Base-by-base conservation (phyloP, 1,140 invertebrate genomes). In the Heliconius eleuchia region DNA sequence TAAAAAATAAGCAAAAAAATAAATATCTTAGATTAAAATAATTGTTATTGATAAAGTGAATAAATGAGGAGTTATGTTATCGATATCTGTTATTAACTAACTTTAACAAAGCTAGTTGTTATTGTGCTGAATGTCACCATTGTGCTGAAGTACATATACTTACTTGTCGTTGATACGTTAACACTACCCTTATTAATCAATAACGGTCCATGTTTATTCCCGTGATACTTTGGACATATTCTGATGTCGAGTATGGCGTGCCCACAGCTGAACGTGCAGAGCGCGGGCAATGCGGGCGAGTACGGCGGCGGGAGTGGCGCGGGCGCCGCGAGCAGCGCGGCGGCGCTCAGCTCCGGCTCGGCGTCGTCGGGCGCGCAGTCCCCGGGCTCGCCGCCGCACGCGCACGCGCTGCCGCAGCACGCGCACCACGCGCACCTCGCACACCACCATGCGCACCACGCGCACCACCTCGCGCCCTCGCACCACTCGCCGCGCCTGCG, bases 241-340 rank as follows among this genome's bases (percentile, higher is more conserved):
- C 9, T 66, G 9, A 66, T 27, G 23, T n/a, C 2, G 3, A 13
- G 7, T 27, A 16, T 66, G 9, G 23, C 23, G 11, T 87, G 60
- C 18, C 50, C 18, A 19, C 89, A 95, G 94, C 87, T 95, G 82
- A 95, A 95, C 87, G 94, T 95, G 85, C 91, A 93, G 81, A 89
- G 88, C 66, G 86, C 83, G n/a, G 81, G 85, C 82, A 87, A 89
- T 88, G 87, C 85, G 18, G 84, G 86, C 85, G 83, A 85, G 78
- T 84, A 87, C 66, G 88, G 90, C 82, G 87, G 88, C 71, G 88
- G 84, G 71, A 85, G 86, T 57, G 84, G 84, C 39, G 84, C 57
- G 52, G 79, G 55, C 76, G 71, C 71, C 39, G 79, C 66, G 39
- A 46, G 79, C 52, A 86, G 83, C 50, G 84, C 85, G 80, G 80